phyloP scores from a whole-genome alignment of 2,888 invertebrate genomes.

The Rugalucina vietnamica region DNA sequence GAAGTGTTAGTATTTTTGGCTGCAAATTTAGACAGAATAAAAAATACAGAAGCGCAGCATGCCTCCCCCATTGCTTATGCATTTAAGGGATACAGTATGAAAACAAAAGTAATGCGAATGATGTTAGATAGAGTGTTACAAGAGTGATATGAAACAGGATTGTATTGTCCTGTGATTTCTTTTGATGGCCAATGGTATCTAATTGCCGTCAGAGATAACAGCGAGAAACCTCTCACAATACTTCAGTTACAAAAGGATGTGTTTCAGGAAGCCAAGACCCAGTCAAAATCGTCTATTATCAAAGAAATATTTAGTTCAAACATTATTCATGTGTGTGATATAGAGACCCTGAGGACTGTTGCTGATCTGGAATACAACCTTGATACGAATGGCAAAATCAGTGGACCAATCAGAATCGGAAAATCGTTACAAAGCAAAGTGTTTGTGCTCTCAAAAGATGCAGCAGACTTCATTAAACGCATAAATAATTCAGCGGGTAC shows the following conservation, averaged over 20 bases:
- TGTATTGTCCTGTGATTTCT: conserved; percentile 22
- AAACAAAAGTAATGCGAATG: background rate
- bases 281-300: background rate
- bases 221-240: conserved; percentile 7
- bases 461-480: background rate
- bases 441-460: background rate
- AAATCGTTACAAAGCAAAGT: background rate
- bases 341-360: too few species aligned
- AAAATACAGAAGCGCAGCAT: conserved; percentile 22
- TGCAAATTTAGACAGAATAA: conserved; percentile 37
- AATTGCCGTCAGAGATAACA: conserved; percentile 9
- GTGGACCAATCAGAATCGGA: background rate
- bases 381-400: background rate
- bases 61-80: conserved; percentile 36
- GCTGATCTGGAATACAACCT: background rate
- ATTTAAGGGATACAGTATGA: conserved; percentile 36
- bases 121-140: conserved; percentile 29
- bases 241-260: conserved; percentile 46
- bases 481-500: background rate
- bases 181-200: conserved; percentile 40
- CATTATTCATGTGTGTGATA: too few species aligned
- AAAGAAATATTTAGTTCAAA: too few species aligned
- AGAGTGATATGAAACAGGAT: background rate
- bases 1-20: conserved; percentile 50
- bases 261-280: conserved; percentile 17